phyloP scores from a whole-genome alignment of 2,888 invertebrate genomes.

The Catocala nupta region DNA sequence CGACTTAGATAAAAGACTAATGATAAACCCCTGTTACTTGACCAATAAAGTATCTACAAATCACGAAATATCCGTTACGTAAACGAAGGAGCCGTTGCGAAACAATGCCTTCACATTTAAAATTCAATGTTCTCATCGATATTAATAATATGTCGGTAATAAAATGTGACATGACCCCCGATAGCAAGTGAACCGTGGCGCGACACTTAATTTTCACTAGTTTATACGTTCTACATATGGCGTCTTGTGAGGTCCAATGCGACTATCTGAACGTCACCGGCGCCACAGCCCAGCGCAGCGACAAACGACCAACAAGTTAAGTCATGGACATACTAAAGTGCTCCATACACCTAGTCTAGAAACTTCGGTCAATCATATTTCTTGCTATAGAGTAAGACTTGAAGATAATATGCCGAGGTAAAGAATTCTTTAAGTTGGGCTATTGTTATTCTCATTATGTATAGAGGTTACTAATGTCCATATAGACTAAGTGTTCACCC shows the following conservation, averaged over 20 bases:
- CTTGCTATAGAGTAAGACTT: not conserved
- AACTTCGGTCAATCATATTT: not conserved
- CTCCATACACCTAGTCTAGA: not conserved
- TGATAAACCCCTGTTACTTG: constrained; percentile 42
- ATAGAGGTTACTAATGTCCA: too few relatives aligned
- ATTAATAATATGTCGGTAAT: constrained; percentile 84
- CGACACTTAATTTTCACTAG: constrained; percentile 85
- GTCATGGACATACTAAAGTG: constrained; percentile 43
- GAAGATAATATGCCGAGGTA: too few relatives aligned
- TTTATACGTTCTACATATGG: constrained; percentile 78
- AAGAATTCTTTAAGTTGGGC: too few relatives aligned
- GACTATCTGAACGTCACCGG: constrained; percentile 64
- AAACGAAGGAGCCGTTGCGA: constrained; percentile 61
- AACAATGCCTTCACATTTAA: constrained; percentile 73
- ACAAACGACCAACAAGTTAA: constrained; percentile 63
- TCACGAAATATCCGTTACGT: constrained; percentile 37
- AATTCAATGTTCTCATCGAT: constrained; percentile 81
- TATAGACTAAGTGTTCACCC: too few relatives aligned
- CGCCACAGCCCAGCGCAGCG: constrained; percentile 65
- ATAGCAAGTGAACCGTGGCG: constrained; percentile 77
- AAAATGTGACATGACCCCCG: constrained; percentile 82
- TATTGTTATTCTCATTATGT: too few relatives aligned
- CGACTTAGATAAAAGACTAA: constrained; percentile 39
- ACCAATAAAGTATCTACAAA: constrained; percentile 41
- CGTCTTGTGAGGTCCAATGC: constrained; percentile 79